phyloP scores from a whole-genome alignment of 1,140 invertebrate genomes.

The Macrobrachium rosenbergii region DNA sequence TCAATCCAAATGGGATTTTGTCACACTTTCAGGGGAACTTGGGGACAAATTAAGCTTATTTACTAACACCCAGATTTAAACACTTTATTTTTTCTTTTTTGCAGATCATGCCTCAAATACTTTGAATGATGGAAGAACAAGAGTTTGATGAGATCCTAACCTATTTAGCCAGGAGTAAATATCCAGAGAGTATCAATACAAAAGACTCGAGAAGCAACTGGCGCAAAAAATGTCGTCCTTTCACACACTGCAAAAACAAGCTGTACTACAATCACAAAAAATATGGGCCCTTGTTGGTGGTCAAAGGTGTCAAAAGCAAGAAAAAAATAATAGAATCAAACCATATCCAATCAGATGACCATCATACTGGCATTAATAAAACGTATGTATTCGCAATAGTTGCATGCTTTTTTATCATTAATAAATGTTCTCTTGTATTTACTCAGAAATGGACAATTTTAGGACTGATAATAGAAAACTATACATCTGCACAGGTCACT shows the following conservation, averaged over 20 bases:
- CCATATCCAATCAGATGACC: slow-evolving; percentile 45
- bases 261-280: slow-evolving; percentile 62
- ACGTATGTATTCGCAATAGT: slow-evolving; percentile 30
- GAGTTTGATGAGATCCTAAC: slow-evolving; percentile 56
- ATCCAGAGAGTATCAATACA: slow-evolving; percentile 48
- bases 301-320: slow-evolving; percentile 43
- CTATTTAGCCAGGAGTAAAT: slow-evolving; percentile 47
- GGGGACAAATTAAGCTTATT: background rate
- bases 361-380: slow-evolving; percentile 59
- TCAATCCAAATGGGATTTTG: too few species aligned
- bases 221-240: slow-evolving; percentile 57
- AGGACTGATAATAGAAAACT: too few species aligned
- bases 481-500: too few species aligned
- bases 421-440: background rate
- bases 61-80: background rate
- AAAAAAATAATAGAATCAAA: slow-evolving; percentile 33
- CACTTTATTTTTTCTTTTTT: background rate
- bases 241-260: slow-evolving; percentile 39
- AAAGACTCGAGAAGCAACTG: slow-evolving; percentile 55
- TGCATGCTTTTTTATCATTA: background rate
- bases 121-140: slow-evolving; percentile 40
- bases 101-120: background rate
- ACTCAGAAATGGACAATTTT: too few species aligned
- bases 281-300: slow-evolving; percentile 46
- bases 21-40: too few species aligned